These are phyloP conservation scores for Paramormyrops hopkinsi DNA, from an alignment of 2,797 vertebrate genomes.

Conservation along the genomic window DNA sequence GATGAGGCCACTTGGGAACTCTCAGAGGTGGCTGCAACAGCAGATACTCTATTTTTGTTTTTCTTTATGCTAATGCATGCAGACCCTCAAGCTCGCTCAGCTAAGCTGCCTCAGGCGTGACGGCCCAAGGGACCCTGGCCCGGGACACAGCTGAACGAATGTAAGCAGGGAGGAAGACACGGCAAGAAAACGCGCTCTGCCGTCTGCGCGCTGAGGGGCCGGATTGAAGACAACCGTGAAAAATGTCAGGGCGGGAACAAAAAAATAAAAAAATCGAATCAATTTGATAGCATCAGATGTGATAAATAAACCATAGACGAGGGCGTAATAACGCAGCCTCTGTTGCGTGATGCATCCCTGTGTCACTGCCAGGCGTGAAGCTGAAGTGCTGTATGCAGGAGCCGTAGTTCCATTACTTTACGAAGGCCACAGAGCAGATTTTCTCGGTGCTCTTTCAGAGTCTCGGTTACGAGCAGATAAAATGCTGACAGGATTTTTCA, in stretches of 20 bases:
- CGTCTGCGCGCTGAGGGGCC: background rate
- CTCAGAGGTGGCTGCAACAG: background rate
- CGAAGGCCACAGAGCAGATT: background rate
- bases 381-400: background rate
- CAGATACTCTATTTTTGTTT: background rate
- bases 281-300: background rate
- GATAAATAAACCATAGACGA: background rate
- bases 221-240: background rate
- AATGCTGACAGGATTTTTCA: background rate
- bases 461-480: background rate
- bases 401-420: background rate
- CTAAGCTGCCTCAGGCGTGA: background rate
- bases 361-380: background rate
- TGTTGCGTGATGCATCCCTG: background rate
- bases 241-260: background rate
- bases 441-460: background rate
- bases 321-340: background rate
- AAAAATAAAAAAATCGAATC: background rate
- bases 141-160: background rate
- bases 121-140: background rate
- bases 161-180: background rate
- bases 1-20: background rate
- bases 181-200: background rate
- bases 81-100: background rate
- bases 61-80: conserved; percentile 11